Conservation (phyloP, 2,113 vertebrate genomes). For the Cyanoderma ruficeps region DNA sequence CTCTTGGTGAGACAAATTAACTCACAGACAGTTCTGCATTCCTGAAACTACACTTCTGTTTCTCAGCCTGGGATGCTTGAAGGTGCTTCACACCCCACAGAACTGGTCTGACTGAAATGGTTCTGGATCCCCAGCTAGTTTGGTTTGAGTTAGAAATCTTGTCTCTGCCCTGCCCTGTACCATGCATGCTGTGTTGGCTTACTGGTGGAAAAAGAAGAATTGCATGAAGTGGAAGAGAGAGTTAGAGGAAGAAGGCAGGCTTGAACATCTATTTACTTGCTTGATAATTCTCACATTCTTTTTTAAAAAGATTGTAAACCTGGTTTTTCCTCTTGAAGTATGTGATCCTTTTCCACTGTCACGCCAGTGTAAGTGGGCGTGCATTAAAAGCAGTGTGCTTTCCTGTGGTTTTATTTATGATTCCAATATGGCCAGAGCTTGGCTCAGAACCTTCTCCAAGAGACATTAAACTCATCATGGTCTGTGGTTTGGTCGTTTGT, state of each 20-base stretch:
- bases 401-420: background rate
- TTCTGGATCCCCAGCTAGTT: background rate
- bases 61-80: background rate
- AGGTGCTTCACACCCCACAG: background rate
- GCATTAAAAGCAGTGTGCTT: background rate
- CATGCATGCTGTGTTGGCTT: background rate
- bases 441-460: background rate
- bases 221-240: accelerated
- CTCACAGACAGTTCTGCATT: background rate
- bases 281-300: background rate
- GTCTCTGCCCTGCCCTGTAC: background rate
- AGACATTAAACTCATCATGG: background rate
- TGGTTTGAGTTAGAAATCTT: background rate
- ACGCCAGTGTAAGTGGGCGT: background rate
- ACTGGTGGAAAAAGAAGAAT: background rate
- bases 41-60: background rate
- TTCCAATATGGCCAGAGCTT: background rate
- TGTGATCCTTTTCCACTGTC: background rate
- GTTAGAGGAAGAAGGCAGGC: background rate
- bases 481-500: background rate
- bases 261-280: background rate
- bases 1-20: background rate
- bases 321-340: background rate
- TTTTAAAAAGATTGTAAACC: background rate
- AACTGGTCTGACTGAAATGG: accelerated